Evolutionary conservation across 37 sponge, comb jelly and placozoan genomes (phyloP).

Genomic region (Ianthella basta): DNA sequence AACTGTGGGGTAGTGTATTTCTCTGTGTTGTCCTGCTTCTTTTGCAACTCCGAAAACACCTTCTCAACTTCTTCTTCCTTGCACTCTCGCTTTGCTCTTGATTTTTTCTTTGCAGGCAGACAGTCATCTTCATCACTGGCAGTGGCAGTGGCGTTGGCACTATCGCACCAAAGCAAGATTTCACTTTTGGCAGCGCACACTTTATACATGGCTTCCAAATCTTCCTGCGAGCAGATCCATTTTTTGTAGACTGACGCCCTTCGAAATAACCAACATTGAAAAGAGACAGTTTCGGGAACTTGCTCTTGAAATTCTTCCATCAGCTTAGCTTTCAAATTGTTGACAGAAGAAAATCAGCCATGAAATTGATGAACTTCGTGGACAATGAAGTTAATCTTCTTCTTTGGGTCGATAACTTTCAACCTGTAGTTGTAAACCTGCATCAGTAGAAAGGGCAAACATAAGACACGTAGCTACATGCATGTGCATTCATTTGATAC

Average conservation of each 20-base stretch:
- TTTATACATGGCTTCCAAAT: conserved; percentile 33
- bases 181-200: conserved; percentile 25
- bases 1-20: conserved; percentile 33
- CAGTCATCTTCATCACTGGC: not conserved
- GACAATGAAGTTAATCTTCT: conserved; percentile 5
- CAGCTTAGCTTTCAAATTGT: not conserved
- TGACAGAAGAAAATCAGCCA: not conserved
- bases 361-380: conserved; percentile 13
- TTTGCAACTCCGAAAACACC: conserved; percentile 25
- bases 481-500: too few species aligned
- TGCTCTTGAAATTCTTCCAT: conserved; percentile 34
- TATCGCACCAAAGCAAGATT: conserved; percentile 51
- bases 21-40: conserved; percentile 36
- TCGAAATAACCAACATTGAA: conserved; percentile 52
- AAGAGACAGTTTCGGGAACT: conserved; percentile 22
- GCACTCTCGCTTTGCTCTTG: not conserved
- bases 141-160: not conserved
- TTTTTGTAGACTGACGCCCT: conserved; percentile 37
- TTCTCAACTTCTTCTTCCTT: conserved; percentile 45
- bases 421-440: conserved; percentile 19
- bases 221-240: not conserved
- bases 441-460: too few species aligned
- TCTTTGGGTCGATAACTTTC: conserved; percentile 22
- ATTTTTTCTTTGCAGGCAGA: too few species aligned
- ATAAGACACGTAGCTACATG: too few species aligned